Evolutionary conservation across 2,113 vertebrate genomes (phyloP), one percentile per base, ranked within the genome.

Genomic region (Notarius lentiginosus): DNA sequence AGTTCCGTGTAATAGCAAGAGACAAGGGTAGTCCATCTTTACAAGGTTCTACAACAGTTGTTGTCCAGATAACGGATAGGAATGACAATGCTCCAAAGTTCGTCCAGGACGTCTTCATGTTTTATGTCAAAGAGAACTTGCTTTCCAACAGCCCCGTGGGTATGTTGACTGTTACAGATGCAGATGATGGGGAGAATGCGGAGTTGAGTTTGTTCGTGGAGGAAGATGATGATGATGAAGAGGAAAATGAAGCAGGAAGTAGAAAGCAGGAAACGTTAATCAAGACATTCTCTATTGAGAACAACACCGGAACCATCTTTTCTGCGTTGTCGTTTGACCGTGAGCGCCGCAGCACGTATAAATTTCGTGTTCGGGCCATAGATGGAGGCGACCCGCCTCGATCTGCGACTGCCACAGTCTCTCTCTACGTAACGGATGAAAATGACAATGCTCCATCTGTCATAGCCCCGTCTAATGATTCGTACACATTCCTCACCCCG

Each of bases 81-180:
- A 99, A 99, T 1, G 98, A 99, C 95, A 99, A 99, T 0, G 95
- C 97, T 22, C 98, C 98, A 0, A 97, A 97, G 90, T 99, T 99
- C 93, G 98, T 98, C 93, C 98, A 99, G 94, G 97, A 99, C 0
- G 94, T 99, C 66, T 99, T 99, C 89, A 99, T 96, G 8, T 99
- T 99, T 92, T 99, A 99, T 0, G 97, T 99, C 88, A 99, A 99
- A 88, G 98, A 99, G 90, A 99, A 99, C 94, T 92, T 99, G 76
- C 97, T 97, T 15, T 96, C 97, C 88, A 98, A 99, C 94, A 99
- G 98, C 90, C 97, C 98, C 0, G 97, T 99, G n/a, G 98, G 97
- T 41, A 99, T 99, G 98, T 97, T 99, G 79, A 99, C 98, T 0
- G 98, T 99, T 76, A 98, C 98, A 85, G 98, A 99, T 55, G 96